Conservation (phyloP, 2,888 invertebrate genomes). For the Myathropa florea region DNA sequence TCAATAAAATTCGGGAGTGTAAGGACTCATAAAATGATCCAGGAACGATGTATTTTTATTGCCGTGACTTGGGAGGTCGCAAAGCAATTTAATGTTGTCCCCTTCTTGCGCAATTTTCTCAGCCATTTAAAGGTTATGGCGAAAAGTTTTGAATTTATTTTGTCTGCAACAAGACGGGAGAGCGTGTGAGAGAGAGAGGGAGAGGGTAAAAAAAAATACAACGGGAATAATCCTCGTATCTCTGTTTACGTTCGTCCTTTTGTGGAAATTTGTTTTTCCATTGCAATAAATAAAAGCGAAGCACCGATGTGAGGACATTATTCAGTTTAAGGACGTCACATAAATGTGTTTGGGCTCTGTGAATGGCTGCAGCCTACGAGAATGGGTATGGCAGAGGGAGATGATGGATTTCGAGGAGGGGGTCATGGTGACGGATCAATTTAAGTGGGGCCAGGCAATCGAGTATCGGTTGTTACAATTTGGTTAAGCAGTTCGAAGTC, state of each 20-base stretch:
- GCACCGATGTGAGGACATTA: neutral
- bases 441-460: neutral
- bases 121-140: neutral
- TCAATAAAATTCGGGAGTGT: conserved; percentile 12
- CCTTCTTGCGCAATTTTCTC: neutral
- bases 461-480: neutral
- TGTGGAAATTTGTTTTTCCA: neutral
- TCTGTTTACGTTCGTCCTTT: neutral
- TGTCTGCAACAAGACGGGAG: neutral
- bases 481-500: neutral
- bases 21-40: conserved; percentile 25
- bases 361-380: neutral
- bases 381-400: neutral
- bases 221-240: neutral
- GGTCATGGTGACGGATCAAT: neutral
- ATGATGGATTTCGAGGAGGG: neutral
- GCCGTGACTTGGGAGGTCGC: neutral
- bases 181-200: neutral
- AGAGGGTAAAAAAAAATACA: neutral
- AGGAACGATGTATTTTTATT: conserved; percentile 23
- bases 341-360: neutral
- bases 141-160: neutral
- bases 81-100: conserved; percentile 3
- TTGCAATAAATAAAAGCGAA: neutral
- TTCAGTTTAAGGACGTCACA: neutral